Evolutionary conservation across 2,797 vertebrate species (phyloP).

Genomic region (Neomorphus geoffroyi): DNA sequence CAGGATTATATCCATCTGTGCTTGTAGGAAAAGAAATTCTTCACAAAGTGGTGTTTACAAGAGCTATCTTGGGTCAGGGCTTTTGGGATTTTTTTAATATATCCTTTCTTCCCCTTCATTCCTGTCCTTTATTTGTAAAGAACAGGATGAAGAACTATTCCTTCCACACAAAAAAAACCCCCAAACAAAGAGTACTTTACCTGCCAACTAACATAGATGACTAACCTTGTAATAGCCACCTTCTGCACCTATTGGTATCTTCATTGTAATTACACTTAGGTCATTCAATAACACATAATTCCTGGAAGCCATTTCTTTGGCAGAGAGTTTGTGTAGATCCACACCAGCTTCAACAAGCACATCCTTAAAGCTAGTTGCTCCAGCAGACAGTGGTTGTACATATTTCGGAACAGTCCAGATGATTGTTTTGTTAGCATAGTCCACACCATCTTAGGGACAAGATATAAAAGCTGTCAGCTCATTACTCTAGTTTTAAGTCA

Average conservation of each 20-base stretch:
- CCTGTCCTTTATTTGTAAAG: neutral
- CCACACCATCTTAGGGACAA: conserved; percentile 77
- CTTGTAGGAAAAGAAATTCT: neutral
- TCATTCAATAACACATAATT: conserved; percentile 73
- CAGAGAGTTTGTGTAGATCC: conserved; percentile 76
- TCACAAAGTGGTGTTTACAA: neutral
- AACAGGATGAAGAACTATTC: neutral
- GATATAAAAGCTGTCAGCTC: neutral
- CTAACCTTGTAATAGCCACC: conserved; percentile 88
- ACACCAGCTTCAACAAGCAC: conserved; percentile 81
- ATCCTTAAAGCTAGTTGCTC: conserved; percentile 53
- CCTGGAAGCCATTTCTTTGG: conserved; percentile 71
- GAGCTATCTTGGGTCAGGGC: neutral
- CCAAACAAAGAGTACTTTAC: neutral
- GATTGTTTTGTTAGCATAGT: conserved; percentile 74
- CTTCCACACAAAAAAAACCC: neutral
- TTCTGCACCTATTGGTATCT: conserved; percentile 82
- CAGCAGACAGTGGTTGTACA: conserved; percentile 70
- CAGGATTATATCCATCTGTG: neutral
- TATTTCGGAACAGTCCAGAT: conserved; percentile 84
- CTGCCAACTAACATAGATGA: neutral
- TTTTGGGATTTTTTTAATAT: neutral
- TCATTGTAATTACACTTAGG: conserved; percentile 71
- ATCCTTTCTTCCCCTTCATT: neutral
- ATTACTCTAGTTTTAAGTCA: neutral